A percentile compares a stretch with the other conserved stretches of the same genome.
These are phyloP conservation scores for Eidolon helvum DNA, from an alignment of 2,113 vertebrate genomes.

Conservation along the genomic window DNA sequence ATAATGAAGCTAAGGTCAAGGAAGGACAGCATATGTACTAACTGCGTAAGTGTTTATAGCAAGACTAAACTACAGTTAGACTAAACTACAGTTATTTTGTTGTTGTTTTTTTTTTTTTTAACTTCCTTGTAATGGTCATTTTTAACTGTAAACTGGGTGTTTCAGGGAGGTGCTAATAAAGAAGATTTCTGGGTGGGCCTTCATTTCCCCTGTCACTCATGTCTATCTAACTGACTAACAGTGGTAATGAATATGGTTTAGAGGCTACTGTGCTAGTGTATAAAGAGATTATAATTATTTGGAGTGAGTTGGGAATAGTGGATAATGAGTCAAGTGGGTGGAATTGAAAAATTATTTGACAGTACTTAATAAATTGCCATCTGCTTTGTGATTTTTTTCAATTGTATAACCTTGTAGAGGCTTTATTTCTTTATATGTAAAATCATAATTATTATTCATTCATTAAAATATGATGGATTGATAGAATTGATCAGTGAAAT, in stretches of 20 bases:
- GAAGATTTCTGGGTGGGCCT: no score
- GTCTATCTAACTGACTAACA: no score
- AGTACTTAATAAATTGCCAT: background rate
- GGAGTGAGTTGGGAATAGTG: background rate
- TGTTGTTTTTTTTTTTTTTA: no score
- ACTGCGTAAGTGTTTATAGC: no score
- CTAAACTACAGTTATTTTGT: no score
- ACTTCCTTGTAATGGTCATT: no score
- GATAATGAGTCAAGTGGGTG: background rate
- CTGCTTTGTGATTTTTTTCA: background rate
- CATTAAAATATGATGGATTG: background rate
- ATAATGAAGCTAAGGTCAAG: no score
- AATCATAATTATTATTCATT: background rate
- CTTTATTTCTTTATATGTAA: background rate
- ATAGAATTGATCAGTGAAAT: background rate
- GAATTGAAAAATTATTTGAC: background rate
- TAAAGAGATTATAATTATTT: background rate
- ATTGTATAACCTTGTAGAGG: background rate
- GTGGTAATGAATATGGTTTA: background rate
- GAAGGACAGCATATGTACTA: no score
- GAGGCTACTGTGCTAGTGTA: background rate
- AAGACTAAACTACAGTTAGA: no score
- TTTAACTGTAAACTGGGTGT: no score
- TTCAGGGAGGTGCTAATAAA: no score
- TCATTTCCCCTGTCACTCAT: no score